These are phyloP conservation scores for Odontomyia ornata DNA, from an alignment of 2,888 invertebrate genomes.

Conservation along the genomic window DNA sequence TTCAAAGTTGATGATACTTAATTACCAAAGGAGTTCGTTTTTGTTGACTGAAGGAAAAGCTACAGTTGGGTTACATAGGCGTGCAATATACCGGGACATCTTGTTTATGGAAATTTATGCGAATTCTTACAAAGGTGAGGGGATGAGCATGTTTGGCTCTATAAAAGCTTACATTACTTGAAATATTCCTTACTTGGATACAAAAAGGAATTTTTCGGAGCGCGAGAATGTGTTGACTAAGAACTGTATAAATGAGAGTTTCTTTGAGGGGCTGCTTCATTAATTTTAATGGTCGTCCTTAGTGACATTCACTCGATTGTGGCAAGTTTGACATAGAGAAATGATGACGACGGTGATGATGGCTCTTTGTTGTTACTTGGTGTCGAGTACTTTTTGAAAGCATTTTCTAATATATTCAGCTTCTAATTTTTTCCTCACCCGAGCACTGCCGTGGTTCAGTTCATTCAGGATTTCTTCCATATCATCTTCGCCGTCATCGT, in stretches of 20 bases:
- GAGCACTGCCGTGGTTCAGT: not conserved
- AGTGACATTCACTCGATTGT: not conserved
- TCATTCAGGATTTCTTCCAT: not conserved
- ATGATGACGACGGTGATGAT: not conserved
- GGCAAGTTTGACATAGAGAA: constrained; percentile 16
- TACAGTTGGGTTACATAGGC: not conserved
- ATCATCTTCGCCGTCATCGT: no score
- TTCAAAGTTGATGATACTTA: not conserved
- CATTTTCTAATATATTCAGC: not conserved
- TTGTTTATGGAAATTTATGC: constrained; percentile 29
- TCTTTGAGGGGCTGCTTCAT: constrained; percentile 31
- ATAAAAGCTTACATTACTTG: not conserved
- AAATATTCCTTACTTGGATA: not conserved
- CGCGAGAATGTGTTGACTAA: not conserved
- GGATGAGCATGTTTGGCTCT: constrained; percentile 2
- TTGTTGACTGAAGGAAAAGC: not conserved
- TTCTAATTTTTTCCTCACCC: not conserved
- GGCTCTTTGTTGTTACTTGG: not conserved
- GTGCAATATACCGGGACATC: not conserved
- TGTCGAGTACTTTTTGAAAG: not conserved
- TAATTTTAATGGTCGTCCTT: constrained; percentile 37
- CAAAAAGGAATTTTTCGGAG: not conserved
- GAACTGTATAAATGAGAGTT: constrained; percentile 30
- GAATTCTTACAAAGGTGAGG: not conserved
- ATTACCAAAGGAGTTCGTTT: not conserved